Conservation (phyloP, 2,888 invertebrate species). For the Seira sanloemensis region DNA sequence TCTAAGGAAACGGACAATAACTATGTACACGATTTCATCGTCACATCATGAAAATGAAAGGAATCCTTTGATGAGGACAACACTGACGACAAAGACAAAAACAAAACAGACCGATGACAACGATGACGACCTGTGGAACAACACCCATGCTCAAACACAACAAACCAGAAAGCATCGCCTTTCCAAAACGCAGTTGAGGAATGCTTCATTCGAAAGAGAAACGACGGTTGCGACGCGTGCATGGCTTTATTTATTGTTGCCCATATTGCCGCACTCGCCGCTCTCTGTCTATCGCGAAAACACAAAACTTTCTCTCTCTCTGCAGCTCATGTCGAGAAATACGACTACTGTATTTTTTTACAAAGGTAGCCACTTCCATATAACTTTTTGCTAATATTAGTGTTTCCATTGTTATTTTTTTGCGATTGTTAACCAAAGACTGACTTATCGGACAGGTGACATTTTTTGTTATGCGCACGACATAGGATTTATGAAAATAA, state of each 20-base stretch:
- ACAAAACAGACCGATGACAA: conserved; percentile 49
- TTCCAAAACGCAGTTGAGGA: background rate
- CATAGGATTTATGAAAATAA: background rate
- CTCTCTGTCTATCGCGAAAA: too few species aligned
- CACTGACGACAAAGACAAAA: conserved; percentile 59
- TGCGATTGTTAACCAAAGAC: conserved; percentile 74
- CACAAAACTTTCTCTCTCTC: background rate
- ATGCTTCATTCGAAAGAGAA: too few species aligned
- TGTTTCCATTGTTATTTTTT: conserved; percentile 34
- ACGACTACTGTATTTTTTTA: conserved; percentile 66
- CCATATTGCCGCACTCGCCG: too few species aligned
- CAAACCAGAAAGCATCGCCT: too few species aligned
- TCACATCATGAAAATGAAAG: conserved; percentile 29
- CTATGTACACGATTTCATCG: conserved; percentile 13
- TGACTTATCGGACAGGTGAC: conserved; percentile 73
- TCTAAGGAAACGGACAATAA: conserved; percentile 17
- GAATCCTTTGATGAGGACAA: conserved; percentile 42
- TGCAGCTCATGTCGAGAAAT: too few species aligned
- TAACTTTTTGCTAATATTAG: conserved; percentile 60
- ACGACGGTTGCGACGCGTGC: too few species aligned
- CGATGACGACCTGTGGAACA: conserved; percentile 60
- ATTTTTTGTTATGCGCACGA: too few species aligned
- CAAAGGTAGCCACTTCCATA: conserved; percentile 71
- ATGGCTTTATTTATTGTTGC: too few species aligned
- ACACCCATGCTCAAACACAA: conserved; percentile 62